Conservation (phyloP, 2,888 invertebrate species). For the Drosophila nigricruria region DNA sequence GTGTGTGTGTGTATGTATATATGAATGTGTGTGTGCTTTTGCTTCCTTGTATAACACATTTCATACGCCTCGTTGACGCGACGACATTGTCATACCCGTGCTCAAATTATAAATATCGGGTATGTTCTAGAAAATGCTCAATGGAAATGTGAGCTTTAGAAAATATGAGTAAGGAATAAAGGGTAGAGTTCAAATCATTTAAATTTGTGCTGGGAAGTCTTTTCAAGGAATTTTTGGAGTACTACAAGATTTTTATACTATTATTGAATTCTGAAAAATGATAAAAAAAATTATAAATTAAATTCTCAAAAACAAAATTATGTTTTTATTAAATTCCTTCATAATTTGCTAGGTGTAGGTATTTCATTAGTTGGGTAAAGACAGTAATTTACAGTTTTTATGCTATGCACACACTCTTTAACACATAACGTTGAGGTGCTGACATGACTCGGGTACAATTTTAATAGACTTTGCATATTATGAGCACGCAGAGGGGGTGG, state of each 20-base stretch:
- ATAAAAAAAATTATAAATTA: too few species aligned
- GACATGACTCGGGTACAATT: constrained; percentile 65
- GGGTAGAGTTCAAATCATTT: too few species aligned
- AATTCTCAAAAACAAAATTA: too few species aligned
- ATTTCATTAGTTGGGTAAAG: constrained; percentile 6
- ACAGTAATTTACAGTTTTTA: constrained; percentile 9
- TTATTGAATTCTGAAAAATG: too few species aligned
- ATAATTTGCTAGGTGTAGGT: constrained; percentile 8
- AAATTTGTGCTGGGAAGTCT: too few species aligned
- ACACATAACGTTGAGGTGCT: constrained; percentile 51
- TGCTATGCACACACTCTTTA: constrained; percentile 39
- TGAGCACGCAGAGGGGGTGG: not conserved
- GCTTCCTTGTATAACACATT: constrained; percentile 48
- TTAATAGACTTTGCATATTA: constrained; percentile 64
- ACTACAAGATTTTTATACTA: too few species aligned
- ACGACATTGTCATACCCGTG: constrained; percentile 38
- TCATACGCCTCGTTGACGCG: constrained; percentile 45
- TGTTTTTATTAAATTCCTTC: too few species aligned
- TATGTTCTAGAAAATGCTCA: not conserved
- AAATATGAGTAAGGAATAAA: too few species aligned
- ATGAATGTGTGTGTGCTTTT: constrained; percentile 7
- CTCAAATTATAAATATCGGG: not conserved
- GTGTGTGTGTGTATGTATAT: constrained; percentile 3
- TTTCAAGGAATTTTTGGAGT: too few species aligned
- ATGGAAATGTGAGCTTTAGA: not conserved